A percentile compares a stretch with the other conserved stretches of the same genome.
Conservation (phyloP, 2,113 vertebrate species). For the Nothocercus nigrocapillus region DNA sequence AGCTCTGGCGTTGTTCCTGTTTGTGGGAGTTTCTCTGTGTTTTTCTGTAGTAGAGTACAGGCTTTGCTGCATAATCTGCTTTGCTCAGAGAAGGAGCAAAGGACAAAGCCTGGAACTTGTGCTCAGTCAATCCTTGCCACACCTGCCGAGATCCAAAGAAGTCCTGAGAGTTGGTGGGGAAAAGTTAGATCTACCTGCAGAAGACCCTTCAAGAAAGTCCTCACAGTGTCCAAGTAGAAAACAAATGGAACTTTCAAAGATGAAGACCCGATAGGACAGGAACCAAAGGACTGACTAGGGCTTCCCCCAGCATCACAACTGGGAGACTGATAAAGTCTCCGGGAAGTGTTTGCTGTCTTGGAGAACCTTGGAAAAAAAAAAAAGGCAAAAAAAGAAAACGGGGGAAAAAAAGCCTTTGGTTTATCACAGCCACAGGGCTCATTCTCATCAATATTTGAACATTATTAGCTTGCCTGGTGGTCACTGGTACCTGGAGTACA, state of each 20-base stretch:
- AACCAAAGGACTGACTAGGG: background rate
- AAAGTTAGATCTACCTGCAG: background rate
- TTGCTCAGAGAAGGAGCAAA: fast-evolving
- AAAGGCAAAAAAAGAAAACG: background rate
- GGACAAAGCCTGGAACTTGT: background rate
- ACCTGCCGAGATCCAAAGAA: background rate
- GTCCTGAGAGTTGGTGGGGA: background rate
- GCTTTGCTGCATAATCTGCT: background rate
- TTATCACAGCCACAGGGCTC: slow-evolving; percentile 37
- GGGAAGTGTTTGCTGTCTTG: background rate
- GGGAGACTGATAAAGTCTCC: background rate
- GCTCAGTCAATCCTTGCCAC: background rate
- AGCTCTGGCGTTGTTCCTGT: fast-evolving
- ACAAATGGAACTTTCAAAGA: background rate
- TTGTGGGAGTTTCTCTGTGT: background rate
- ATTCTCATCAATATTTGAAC: background rate
- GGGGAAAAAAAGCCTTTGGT: background rate
- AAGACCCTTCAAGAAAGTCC: background rate
- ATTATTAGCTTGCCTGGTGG: slow-evolving; percentile 25
- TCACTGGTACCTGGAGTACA: slow-evolving; percentile 41
- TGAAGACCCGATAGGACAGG: background rate
- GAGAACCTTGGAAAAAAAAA: background rate
- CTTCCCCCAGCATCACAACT: background rate
- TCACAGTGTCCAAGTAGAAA: background rate
- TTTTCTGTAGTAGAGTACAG: background rate